Evolutionary conservation across 2,113 vertebrate genomes (phyloP).

Genomic region (Piprites chloris): DNA sequence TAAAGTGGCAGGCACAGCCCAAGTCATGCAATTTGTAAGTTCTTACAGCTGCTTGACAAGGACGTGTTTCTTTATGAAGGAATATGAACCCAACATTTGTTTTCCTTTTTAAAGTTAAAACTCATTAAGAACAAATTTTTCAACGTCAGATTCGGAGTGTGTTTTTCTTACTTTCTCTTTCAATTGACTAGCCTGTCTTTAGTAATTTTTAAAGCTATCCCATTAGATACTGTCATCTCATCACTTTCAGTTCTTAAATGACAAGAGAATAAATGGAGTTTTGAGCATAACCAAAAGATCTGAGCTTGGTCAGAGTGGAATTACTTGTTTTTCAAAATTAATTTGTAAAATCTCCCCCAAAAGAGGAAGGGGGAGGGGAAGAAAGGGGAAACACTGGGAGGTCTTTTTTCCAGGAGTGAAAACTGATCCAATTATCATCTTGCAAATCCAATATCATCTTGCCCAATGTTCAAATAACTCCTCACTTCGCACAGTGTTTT

Average conservation of each 20-base stretch:
- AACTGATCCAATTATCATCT: background rate
- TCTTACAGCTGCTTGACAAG: background rate
- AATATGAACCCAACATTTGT: background rate
- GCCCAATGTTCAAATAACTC: background rate
- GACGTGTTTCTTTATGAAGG: background rate
- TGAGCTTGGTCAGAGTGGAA: background rate
- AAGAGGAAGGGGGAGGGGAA: background rate
- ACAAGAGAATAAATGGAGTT: background rate
- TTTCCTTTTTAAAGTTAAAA: slow-evolving; percentile 3
- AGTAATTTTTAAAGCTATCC: background rate
- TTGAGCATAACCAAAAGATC: background rate
- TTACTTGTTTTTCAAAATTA: background rate
- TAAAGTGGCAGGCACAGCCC: background rate
- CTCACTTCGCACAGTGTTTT: background rate
- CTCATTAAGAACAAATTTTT: slow-evolving; percentile 1
- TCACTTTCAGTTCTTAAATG: background rate
- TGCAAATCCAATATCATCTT: too few relatives aligned
- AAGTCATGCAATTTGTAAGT: background rate
- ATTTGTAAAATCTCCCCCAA: background rate
- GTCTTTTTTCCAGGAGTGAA: background rate
- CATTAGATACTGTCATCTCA: background rate
- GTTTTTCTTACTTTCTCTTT: background rate
- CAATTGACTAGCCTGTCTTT: background rate
- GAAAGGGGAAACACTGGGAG: background rate
- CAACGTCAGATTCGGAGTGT: background rate